phyloP scores from a whole-genome alignment of 2,797 vertebrate species.

The Channallabes apus region DNA sequence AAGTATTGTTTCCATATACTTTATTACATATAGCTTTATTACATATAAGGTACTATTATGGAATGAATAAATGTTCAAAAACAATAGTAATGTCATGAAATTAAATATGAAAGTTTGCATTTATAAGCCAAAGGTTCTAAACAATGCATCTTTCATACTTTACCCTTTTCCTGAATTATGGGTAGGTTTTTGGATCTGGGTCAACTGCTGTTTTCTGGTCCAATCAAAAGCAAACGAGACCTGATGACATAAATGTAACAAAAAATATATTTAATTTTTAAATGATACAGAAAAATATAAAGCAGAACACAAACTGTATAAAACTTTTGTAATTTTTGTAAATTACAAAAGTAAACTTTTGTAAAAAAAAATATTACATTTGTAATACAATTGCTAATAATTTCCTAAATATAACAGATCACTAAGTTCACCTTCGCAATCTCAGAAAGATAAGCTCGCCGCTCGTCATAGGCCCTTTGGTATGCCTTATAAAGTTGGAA shows the following conservation, averaged over 20 bases:
- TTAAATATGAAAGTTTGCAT: not conserved
- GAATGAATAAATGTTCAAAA: not conserved
- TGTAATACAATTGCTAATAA: not conserved
- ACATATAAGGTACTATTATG: not conserved
- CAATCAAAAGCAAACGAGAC: slow-evolving; percentile 64
- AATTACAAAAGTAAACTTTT: no score
- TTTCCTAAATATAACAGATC: not conserved
- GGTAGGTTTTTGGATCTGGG: slow-evolving; percentile 54
- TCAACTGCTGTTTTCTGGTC: slow-evolving; percentile 62
- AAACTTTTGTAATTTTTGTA: no score
- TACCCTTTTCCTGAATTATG: slow-evolving; percentile 63
- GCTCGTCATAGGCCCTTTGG: slow-evolving; percentile 81
- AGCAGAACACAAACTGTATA: not conserved
- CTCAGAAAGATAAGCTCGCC: slow-evolving; percentile 76
- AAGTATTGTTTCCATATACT: not conserved
- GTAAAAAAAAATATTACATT: no score
- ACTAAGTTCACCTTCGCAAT: slow-evolving; percentile 79
- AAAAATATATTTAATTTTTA: not conserved
- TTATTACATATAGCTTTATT: not conserved
- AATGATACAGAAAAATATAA: not conserved
- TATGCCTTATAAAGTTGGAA: slow-evolving; percentile 75
- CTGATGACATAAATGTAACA: slow-evolving; percentile 53
- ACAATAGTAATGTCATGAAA: not conserved
- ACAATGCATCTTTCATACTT: slow-evolving; percentile 1
- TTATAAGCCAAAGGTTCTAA: not conserved